Evolutionary conservation across 1,140 invertebrate species (phyloP), one percentile per base, ranked within the genome.

Genomic region (Brachionus manjavacas): DNA sequence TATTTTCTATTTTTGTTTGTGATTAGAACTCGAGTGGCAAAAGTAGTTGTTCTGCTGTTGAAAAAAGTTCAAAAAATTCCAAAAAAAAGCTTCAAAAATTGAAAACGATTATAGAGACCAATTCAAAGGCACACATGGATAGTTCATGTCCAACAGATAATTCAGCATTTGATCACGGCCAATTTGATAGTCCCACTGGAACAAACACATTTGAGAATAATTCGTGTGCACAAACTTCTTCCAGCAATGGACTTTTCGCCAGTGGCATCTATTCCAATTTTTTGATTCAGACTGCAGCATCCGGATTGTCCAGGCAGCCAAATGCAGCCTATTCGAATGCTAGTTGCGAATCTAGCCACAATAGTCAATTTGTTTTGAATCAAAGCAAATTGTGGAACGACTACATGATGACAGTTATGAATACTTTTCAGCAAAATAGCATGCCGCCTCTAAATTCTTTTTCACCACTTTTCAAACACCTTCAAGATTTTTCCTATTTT

Each of bases 301-400:
- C 52, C 23, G 20, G 1, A 20, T 6, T 60, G 16, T 20, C n/a
- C 16, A 60, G 25, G 6, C 52, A 60, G 2, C 20, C 20, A 6
- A 60, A 60, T 60, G 3, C 25, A 7, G 9, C n/a, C 25, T 23
- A 20, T 41, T 12, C 35, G 20, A 74, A 74, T 74, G 43, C 16
- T 14, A 68, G 1, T 14, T 23, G 8, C 11, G 66, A 68, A 16
- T 14, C 25, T 68, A 16, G 12, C 7, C 11, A 68, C n/a, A 31
- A 4, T 16, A 72, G 41, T 41, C 68, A 72, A 72, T 20, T 16
- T 72, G 6, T 41, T 35, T 25, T 49, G 0, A 76, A 76, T 52
- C 39, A 49, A 76, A 76, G 41, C 25, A 76, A 76, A 28, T 3
- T 76, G 25, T 76, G 72, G 72, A 43, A 76, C 41, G 72, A 76